Percentiles rank a stretch among this genome's conserved stretches.
These are phyloP conservation scores for Luperina nickerlii DNA, from an alignment of 2,888 invertebrate species.

Conservation along the genomic window DNA sequence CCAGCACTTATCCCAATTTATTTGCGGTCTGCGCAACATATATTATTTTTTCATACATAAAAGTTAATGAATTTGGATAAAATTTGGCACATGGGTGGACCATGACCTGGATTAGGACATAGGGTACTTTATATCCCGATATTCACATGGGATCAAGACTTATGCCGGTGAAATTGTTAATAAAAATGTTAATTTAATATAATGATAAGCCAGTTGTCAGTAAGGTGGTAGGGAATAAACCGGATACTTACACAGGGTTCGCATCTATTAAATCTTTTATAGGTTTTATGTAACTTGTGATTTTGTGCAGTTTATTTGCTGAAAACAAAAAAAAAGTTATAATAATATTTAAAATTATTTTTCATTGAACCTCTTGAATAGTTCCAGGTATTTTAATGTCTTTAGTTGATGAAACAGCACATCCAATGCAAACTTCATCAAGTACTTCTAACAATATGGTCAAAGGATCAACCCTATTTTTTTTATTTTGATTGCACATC, in stretches of 20 bases:
- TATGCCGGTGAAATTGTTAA: too few species aligned
- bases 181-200: too few species aligned
- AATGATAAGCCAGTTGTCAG: neutral
- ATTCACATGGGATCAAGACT: too few species aligned
- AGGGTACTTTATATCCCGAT: too few species aligned
- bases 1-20: too few species aligned
- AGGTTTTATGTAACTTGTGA: constrained; percentile 79
- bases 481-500: too few species aligned
- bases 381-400: neutral
- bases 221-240: neutral
- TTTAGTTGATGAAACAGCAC: neutral
- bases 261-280: constrained; percentile 74
- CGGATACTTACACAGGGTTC: constrained; percentile 79
- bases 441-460: neutral
- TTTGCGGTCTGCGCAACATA: too few species aligned
- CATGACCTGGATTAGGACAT: too few species aligned
- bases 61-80: neutral
- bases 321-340: constrained; percentile 61
- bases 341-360: neutral
- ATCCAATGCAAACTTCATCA: neutral
- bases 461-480: neutral
- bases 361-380: too few species aligned
- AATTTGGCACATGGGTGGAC: too few species aligned
- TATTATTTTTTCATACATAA: neutral
- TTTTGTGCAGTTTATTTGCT: constrained; percentile 79